Evolutionary conservation across 2,797 vertebrate genomes (phyloP).

Genomic region (Xyrichtys novacula): DNA sequence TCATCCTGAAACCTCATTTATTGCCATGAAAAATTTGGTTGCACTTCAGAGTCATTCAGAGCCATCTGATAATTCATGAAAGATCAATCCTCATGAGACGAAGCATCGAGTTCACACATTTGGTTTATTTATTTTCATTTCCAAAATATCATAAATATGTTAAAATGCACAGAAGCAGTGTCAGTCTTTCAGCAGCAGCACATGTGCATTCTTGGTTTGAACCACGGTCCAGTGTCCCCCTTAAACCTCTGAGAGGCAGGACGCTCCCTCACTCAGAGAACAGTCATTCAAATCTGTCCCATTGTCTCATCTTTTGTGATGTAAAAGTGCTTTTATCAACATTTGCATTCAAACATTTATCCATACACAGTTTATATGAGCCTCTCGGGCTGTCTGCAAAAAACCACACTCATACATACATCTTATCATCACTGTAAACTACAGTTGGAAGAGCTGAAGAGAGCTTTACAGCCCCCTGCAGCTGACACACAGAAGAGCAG

Average conservation of each 20-base stretch:
- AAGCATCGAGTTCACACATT: constrained; percentile 69
- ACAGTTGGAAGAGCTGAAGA: constrained; percentile 50
- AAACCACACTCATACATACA: constrained; percentile 52
- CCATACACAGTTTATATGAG: constrained; percentile 39
- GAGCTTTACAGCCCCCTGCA: constrained; percentile 56
- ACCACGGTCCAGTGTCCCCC: constrained; percentile 35
- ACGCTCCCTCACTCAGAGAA: constrained; percentile 45
- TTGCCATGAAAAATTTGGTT: background rate
- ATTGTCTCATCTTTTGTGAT: constrained; percentile 37
- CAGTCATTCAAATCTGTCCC: constrained; percentile 53
- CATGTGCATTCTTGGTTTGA: constrained; percentile 40
- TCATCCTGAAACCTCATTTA: background rate
- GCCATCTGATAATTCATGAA: background rate
- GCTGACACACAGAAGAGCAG: constrained; percentile 51
- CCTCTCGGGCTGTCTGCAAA: constrained; percentile 33
- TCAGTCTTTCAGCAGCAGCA: constrained; percentile 63
- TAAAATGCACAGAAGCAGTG: constrained; percentile 76
- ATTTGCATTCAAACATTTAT: constrained; percentile 52
- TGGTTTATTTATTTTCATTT: constrained; percentile 82
- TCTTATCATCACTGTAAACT: constrained; percentile 43
- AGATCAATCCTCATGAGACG: constrained; percentile 36
- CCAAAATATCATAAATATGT: constrained; percentile 76
- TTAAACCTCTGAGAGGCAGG: constrained; percentile 42
- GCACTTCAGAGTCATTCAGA: background rate
- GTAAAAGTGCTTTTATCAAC: constrained; percentile 65